phyloP scores from a whole-genome alignment of 2,888 invertebrate genomes.

The Orthosia gothica region DNA sequence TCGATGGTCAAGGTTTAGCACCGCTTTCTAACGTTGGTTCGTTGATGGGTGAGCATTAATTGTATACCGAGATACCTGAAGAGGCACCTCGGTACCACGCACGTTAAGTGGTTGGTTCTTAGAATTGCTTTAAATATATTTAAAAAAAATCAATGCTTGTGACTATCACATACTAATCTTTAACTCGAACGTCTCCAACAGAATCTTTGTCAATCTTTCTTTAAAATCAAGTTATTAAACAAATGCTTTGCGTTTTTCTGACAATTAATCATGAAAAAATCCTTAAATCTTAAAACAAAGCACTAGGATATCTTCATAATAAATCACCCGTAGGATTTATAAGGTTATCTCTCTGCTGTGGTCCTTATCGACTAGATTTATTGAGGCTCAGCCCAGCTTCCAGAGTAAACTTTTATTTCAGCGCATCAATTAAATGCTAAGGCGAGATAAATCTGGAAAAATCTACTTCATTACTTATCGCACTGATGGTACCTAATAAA shows the following conservation, averaged over 20 bases:
- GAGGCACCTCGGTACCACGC: no score
- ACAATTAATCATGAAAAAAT: conserved; percentile 19
- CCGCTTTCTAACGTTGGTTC: no score
- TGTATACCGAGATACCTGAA: no score
- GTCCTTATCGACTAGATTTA: conserved; percentile 65
- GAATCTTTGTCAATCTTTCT: no score
- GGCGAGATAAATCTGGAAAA: conserved; percentile 26
- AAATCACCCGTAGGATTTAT: conserved; percentile 61
- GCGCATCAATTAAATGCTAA: conserved; percentile 50
- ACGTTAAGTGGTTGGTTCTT: no score
- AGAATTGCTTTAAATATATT: no score
- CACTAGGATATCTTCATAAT: conserved; percentile 47
- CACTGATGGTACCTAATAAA: no score
- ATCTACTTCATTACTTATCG: conserved; percentile 31
- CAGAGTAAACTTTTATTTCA: conserved; percentile 51
- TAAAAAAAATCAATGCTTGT: no score
- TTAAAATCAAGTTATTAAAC: not conserved
- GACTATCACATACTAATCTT: no score
- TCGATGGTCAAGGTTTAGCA: no score
- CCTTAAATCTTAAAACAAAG: conserved; percentile 26
- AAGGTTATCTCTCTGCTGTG: conserved; percentile 51
- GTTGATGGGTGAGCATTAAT: no score
- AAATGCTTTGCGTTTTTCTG: not conserved
- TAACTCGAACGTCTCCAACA: no score
- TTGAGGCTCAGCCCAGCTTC: conserved; percentile 42